phyloP scores from a whole-genome alignment of 2,113 vertebrate species.

The Speoplatyrhinus poulsoni region DNA sequence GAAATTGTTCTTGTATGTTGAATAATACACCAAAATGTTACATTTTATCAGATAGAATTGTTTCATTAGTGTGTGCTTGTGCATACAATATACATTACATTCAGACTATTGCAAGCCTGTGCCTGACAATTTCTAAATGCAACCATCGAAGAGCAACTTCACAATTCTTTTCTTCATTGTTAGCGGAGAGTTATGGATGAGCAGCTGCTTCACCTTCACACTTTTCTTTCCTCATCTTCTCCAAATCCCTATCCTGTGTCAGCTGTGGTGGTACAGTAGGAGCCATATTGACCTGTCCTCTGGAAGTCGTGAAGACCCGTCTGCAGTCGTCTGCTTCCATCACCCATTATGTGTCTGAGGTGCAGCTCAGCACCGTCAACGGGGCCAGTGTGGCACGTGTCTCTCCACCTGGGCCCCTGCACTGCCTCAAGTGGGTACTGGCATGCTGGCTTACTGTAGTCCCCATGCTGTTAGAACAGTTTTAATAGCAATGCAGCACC shows the following conservation, averaged over 20 bases:
- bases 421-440: conserved; percentile 91
- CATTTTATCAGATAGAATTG: not conserved
- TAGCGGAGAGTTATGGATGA: not conserved
- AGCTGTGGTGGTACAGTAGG: conserved; percentile 98
- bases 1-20: no score
- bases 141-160: no score
- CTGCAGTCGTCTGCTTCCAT: conserved; percentile 90
- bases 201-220: not conserved
- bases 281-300: conserved; percentile 96
- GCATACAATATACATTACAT: not conserved
- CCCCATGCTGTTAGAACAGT: not conserved
- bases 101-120: no score
- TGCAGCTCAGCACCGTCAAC: conserved; percentile 90
- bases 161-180: not conserved
- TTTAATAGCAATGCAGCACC: not conserved
- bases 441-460: not conserved
- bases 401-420: conserved; percentile 91
- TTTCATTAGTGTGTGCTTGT: not conserved
- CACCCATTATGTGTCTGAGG: conserved; percentile 92
- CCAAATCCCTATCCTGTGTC: conserved; percentile 16
- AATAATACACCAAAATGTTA: no score
- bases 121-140: not conserved
- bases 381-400: conserved; percentile 86
- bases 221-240: not conserved
- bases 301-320: conserved; percentile 98